Conservation (phyloP, 2,113 vertebrate species). For the Sula dactylatra region DNA sequence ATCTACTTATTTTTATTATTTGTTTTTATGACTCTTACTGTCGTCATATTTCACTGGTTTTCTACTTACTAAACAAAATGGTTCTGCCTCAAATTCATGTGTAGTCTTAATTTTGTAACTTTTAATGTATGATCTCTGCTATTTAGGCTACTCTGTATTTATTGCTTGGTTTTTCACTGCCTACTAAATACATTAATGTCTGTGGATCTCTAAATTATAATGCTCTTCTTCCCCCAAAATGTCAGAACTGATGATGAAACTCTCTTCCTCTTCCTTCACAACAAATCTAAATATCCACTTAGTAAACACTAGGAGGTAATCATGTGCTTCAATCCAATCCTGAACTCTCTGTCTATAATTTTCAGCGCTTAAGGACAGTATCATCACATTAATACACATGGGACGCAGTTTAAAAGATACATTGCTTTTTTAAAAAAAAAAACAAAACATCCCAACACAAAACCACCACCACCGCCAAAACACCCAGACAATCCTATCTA, state of each 20-base stretch:
- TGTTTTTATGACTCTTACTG: constrained; percentile 52
- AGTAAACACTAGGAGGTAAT: not conserved
- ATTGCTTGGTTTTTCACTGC: constrained; percentile 7
- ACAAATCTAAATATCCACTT: not conserved
- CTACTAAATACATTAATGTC: constrained; percentile 14
- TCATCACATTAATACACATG: not conserved
- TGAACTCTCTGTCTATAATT: not conserved
- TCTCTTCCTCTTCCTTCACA: not conserved
- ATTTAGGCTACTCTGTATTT: constrained; percentile 22
- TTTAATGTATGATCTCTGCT: constrained; percentile 1
- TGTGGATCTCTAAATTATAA: not conserved
- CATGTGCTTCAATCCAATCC: not conserved
- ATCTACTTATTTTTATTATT: constrained; percentile 59
- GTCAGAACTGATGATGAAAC: not conserved
- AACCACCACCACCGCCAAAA: not conserved
- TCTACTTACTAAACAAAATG: constrained; percentile 53
- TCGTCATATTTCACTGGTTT: constrained; percentile 59
- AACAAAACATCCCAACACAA: too few species aligned
- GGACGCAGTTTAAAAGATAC: not conserved
- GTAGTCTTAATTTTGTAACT: constrained; percentile 48
- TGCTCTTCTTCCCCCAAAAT: not conserved
- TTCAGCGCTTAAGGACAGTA: not conserved
- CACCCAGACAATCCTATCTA: not conserved
- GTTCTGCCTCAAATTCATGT: not conserved
- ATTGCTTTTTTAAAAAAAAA: not conserved